Evolutionary conservation across 2,113 vertebrate species (phyloP), one percentile per base, ranked within the genome.

Genomic region (Fregata magnificens): DNA sequence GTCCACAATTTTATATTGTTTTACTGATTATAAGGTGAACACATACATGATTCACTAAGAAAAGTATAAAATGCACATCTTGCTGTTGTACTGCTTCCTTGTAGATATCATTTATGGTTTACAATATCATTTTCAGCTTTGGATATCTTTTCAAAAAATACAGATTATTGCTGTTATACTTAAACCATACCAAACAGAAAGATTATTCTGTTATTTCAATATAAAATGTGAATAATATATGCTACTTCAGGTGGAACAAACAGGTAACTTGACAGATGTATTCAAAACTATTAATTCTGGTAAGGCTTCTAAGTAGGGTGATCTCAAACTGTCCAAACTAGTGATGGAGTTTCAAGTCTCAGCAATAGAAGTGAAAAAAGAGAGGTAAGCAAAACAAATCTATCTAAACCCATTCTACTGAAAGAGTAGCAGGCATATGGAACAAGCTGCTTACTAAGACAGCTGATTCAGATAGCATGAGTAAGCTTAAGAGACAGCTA

Each of bases 401-500:
- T 63, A 61, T 62, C 56, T 47, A 74, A 96, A 96, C 14, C 5
- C 7, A 73, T 93, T 92, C 59, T 21, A 12, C 11, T 84, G 77
- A 90, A 86, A 91, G 65, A 95, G 52, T n/a, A 88, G 72, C 29
- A 83, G 74, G 28, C 36, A 80, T 90, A 72, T 12, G 18, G 44
- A 95, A 73, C 34, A 77, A 88, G 69, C 45, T 93, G 44, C 74
- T 96, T 91, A 73, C 28, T 66, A 63, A 86, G 45, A 80, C 24
- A 87, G 38, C 59, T 52, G 86, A 88, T 73, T 93, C 81, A 82
- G 71, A 79, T 42, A 76, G 42, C 82, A 34, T 70, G 94, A 93
- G 69, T 55, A 97, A 95, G 66, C 55, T 89, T 96, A 88, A 88
- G 53, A 94, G 82, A 84, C 31, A 91, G 83, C 31, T 38, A 83